Percentiles rank a stretch among this genome's conserved stretches.
These are phyloP conservation scores for Leptinotarsa lineolata DNA, from an alignment of 1,140 invertebrate species.

Conservation along the genomic window DNA sequence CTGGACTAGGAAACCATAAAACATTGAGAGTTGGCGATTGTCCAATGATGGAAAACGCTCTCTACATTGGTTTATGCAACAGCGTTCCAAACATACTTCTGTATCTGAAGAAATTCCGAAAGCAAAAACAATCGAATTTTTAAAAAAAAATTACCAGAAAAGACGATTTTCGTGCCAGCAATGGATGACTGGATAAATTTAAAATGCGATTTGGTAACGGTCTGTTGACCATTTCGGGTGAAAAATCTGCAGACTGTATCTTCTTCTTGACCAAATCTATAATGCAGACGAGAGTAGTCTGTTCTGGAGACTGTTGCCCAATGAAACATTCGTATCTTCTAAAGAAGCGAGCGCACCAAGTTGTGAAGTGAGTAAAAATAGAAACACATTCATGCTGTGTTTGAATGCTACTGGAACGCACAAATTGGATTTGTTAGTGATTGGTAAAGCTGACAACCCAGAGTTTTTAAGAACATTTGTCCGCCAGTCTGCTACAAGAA, in stretches of 20 bases:
- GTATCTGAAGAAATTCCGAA: too few species aligned
- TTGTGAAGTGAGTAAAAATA: conserved; percentile 51
- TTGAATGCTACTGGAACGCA: conserved; percentile 52
- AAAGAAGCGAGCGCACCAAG: conserved; percentile 44
- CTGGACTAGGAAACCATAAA: too few species aligned
- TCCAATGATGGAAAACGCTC: too few species aligned
- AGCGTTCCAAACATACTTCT: too few species aligned
- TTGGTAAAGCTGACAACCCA: conserved; percentile 52
- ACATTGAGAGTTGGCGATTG: too few species aligned
- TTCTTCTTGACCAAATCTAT: conserved; percentile 50
- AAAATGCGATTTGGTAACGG: neutral
- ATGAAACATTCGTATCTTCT: conserved; percentile 46
- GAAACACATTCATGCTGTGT: conserved; percentile 53
- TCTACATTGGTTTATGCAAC: too few species aligned
- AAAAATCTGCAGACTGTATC: neutral
- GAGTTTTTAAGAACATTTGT: conserved; percentile 39
- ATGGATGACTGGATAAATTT: too few species aligned
- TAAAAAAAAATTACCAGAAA: too few species aligned
- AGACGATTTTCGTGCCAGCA: too few species aligned
- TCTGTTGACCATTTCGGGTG: neutral
- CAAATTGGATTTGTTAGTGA: conserved; percentile 49
- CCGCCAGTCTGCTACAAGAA: conserved; percentile 48
- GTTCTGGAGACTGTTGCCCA: conserved; percentile 47
- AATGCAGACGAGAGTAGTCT: conserved; percentile 51
- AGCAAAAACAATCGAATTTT: too few species aligned